Base-by-base conservation (phyloP, 2,888 invertebrate genomes). In the Metellina segmentata region DNA sequence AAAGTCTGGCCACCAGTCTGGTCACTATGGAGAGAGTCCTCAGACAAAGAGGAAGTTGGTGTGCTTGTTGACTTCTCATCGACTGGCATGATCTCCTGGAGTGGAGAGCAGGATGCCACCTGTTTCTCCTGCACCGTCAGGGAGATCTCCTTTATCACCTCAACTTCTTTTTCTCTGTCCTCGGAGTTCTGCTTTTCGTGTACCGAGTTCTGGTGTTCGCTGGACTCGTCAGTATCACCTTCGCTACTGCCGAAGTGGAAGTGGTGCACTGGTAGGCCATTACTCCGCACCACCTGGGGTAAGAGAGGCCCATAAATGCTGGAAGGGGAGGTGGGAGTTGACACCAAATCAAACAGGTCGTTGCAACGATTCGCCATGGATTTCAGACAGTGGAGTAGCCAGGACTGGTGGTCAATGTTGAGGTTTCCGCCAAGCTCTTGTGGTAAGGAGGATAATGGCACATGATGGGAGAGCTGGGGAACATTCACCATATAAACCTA, bases 401-500 rank as follows among this genome's bases (percentile, higher is more conserved):
- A 99, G 95, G 97, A 97, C 95, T 97, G 96, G 97, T 99, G 99
- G 96, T 98, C 97, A 94, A 97, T 96, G n/a, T 90, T 92, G 95
- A 98, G 96, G 94, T 96, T 96, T 94, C 99, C 99, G 94, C 99
- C 99, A 94, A 99, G 96, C 95, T 97, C 97, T 94, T 96, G 96
- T 94, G 99, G 99, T 95, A 99, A 96, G 94, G 98, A 97, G 95
- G 97, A 97, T 94, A 97, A 96, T 90, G 98, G 98, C 95, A 99
- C 97, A 96, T 99, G 98, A 94, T 96, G 96, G 93, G 97, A 96
- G 94, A 99, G 96, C 95, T 95, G 94, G 93, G 98, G 97, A 95
- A 98, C 96, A 95, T 97, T 98, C 94, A 99, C 98, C 52, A 98
- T 99, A 95, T 97, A 98, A 93, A 99, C 99, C 93, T 93, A 19